Evolutionary conservation across 2,797 vertebrate genomes (phyloP), one percentile per base, ranked within the genome.

Genomic region (Sciurus vulgaris): DNA sequence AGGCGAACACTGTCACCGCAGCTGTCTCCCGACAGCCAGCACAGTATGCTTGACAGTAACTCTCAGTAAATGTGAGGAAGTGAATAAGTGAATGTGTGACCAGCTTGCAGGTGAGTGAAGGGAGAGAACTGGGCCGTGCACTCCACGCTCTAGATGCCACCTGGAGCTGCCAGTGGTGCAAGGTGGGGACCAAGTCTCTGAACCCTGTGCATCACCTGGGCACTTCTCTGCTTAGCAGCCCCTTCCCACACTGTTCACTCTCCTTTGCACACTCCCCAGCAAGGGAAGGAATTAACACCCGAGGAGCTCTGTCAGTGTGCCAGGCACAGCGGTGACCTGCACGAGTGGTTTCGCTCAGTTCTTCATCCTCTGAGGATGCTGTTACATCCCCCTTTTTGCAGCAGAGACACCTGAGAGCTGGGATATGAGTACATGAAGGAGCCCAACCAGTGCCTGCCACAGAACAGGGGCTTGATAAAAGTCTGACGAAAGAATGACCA

Each of bases 191-290:
- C 1, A n/a, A 30, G 3, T 11, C 26, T 38, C 49, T 12, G n/a
- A 47, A 35, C 22, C 10, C 30, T 65, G 15, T 1, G 9, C 0
- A 0, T 33, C 20, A 7, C 44, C 35, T 7, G 22, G 38, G n/a
- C 30, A 18, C 28, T 14, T 38, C 69, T 0, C 54, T 38, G 44
- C 2, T 26, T 22, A 28, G 79, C n/a, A 59, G 22, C 20, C 56
- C 78, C 33, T 2, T 10, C 24, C 63, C 44, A 1, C n/a, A 44
- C 12, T 3, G 20, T 6, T 35, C 41, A 22, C n/a, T 4, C 18
- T 18, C 17, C 63, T 26, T 33, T 28, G 41, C 49, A 56, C 47
- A 56, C 22, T 61, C 24, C 61, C 51, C 11, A 4, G 81, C 28
- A 56, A 56, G 76, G 11, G 22, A 78, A 47, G 38, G 26, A 22